phyloP scores from a whole-genome alignment of 2,113 vertebrate genomes.

The Corvus hawaiiensis region DNA sequence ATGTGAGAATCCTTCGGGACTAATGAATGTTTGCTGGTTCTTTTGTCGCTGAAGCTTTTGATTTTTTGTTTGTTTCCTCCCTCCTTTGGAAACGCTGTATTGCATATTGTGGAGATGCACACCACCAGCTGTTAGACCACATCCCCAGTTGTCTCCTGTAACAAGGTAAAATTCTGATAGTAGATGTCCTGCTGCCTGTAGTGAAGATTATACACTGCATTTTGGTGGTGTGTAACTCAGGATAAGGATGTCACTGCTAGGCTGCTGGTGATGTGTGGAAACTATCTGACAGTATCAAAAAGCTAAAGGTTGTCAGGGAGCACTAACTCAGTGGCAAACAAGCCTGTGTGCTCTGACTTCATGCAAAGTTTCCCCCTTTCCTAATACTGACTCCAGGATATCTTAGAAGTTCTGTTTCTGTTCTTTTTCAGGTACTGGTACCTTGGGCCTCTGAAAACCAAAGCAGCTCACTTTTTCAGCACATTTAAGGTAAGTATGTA shows the following conservation, averaged over 20 bases:
- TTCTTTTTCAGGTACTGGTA: slow-evolving; percentile 88
- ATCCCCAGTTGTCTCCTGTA: background rate
- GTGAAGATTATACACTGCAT: background rate
- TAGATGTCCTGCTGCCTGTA: background rate
- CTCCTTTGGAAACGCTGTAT: background rate
- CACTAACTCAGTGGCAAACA: background rate
- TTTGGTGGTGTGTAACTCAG: background rate
- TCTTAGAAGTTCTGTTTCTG: background rate
- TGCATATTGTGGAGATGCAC: background rate
- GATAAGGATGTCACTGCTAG: background rate
- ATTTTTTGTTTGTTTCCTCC: background rate
- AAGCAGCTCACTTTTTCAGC: slow-evolving; percentile 90
- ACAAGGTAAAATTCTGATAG: background rate
- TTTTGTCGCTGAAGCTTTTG: background rate
- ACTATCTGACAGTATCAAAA: background rate
- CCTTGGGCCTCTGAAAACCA: slow-evolving; percentile 91
- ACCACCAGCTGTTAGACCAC: background rate
- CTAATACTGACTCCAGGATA: background rate
- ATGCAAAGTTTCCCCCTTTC: background rate
- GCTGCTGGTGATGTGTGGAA: background rate
- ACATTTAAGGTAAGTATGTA: slow-evolving; percentile 78
- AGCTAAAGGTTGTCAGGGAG: background rate
- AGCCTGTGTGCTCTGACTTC: background rate
- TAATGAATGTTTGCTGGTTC: background rate
- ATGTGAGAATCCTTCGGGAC: background rate